A percentile compares a stretch with the other conserved stretches of the same genome.
Conservation (phyloP, 2,888 invertebrate genomes). For the Ichneumon xanthorius region DNA sequence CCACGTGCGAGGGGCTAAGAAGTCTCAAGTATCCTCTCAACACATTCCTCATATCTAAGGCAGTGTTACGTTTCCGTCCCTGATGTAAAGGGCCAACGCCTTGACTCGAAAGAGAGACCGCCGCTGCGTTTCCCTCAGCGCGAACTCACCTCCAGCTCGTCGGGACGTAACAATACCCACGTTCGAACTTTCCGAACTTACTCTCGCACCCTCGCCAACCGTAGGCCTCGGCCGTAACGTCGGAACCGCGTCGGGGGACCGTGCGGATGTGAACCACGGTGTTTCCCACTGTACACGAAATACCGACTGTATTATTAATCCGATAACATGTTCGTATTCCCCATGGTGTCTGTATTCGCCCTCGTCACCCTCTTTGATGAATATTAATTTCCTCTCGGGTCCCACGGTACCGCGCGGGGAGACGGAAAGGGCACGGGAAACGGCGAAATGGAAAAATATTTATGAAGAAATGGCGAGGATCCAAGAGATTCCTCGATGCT, state of each 20-base stretch:
- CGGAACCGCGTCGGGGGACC: neutral
- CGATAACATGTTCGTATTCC: conserved; percentile 36
- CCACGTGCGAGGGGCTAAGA: too few species aligned
- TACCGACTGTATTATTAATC: conserved; percentile 12
- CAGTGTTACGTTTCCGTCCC: too few species aligned
- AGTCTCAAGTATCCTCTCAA: too few species aligned
- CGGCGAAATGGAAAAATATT: conserved; percentile 54
- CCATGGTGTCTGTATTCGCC: conserved; percentile 8
- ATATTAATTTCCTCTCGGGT: conserved; percentile 45
- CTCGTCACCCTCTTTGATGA: conserved; percentile 33
- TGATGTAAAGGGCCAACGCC: too few species aligned
- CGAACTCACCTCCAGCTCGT: too few species aligned
- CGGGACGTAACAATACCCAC: too few species aligned
- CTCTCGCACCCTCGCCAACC: too few species aligned
- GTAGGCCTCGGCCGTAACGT: neutral
- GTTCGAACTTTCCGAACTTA: neutral
- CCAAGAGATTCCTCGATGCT: conserved; percentile 42
- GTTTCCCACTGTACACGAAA: neutral
- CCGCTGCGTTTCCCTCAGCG: too few species aligned
- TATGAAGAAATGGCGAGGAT: conserved; percentile 52
- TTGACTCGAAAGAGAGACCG: too few species aligned
- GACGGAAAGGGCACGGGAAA: conserved; percentile 8
- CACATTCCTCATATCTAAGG: too few species aligned
- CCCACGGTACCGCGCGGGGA: neutral
- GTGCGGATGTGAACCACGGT: neutral